phyloP scores from a whole-genome alignment of 2,797 vertebrate genomes.

The Falco novaeseelandiae region DNA sequence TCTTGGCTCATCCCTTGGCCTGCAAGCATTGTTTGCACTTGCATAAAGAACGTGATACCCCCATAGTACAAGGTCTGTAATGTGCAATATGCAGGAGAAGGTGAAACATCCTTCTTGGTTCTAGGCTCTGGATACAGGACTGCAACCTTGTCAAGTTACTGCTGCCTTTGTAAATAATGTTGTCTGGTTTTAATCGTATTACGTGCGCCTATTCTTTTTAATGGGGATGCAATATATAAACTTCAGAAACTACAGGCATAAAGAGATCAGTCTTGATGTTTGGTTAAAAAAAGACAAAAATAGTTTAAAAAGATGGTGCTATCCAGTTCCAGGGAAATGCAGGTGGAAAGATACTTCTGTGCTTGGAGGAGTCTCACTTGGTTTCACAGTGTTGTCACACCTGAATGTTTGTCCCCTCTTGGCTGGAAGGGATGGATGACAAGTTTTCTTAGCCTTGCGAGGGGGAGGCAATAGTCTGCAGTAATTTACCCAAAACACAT shows the following conservation, averaged over 20 bases:
- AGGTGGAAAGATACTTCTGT: neutral
- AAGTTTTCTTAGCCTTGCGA: neutral
- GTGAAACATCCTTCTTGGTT: neutral
- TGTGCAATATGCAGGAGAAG: neutral
- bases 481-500: fast-evolving
- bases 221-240: neutral
- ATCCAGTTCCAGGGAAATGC: neutral
- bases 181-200: neutral
- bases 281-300: neutral
- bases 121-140: neutral
- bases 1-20: neutral
- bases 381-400: neutral
- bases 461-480: neutral
- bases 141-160: neutral
- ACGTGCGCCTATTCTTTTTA: neutral
- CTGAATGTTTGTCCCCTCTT: neutral
- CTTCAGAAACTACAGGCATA: neutral
- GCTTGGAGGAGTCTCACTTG: neutral
- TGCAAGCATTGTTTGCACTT: conserved; percentile 16
- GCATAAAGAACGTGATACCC: neutral
- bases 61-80: conserved; percentile 25
- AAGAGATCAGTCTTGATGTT: neutral
- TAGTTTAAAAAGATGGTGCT: neutral
- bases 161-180: neutral
- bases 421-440: neutral